Percentiles rank a stretch among this genome's conserved stretches.
phyloP scores from a whole-genome alignment of 2,113 vertebrate species.

The Etia nguti region DNA sequence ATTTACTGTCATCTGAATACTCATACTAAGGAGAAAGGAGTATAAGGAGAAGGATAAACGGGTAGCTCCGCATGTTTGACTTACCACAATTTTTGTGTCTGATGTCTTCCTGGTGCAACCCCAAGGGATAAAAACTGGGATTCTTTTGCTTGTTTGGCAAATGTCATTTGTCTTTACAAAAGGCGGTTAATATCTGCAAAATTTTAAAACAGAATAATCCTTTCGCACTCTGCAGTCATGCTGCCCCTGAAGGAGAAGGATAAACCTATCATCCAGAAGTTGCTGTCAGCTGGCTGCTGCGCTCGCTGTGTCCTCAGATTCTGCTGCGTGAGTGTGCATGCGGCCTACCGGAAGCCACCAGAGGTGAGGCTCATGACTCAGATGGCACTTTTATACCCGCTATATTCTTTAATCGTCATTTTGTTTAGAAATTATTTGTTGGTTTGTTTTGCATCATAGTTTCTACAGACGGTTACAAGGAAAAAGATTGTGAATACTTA shows the following conservation, averaged over 20 bases:
- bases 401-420: neutral
- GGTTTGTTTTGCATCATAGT: neutral
- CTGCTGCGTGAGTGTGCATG: conserved; percentile 79
- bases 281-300: conserved; percentile 83
- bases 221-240: conserved; percentile 63
- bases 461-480: neutral
- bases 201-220: neutral
- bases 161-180: too few relatives aligned
- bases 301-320: conserved; percentile 89
- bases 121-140: too few relatives aligned
- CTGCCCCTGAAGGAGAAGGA: conserved; percentile 81
- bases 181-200: neutral
- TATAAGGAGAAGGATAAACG: too few relatives aligned
- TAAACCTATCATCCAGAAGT: conserved; percentile 73
- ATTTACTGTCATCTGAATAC: too few relatives aligned
- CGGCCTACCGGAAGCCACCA: conserved; percentile 73
- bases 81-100: too few relatives aligned
- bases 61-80: too few relatives aligned
- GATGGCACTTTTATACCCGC: neutral
- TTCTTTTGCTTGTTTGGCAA: too few relatives aligned
- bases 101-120: too few relatives aligned
- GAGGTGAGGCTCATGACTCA: conserved; percentile 65
- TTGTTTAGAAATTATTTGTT: neutral
- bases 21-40: too few relatives aligned
- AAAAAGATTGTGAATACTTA: too few relatives aligned